Evolutionary conservation across 2,113 vertebrate species (phyloP).

Genomic region (Mustela nigripes): DNA sequence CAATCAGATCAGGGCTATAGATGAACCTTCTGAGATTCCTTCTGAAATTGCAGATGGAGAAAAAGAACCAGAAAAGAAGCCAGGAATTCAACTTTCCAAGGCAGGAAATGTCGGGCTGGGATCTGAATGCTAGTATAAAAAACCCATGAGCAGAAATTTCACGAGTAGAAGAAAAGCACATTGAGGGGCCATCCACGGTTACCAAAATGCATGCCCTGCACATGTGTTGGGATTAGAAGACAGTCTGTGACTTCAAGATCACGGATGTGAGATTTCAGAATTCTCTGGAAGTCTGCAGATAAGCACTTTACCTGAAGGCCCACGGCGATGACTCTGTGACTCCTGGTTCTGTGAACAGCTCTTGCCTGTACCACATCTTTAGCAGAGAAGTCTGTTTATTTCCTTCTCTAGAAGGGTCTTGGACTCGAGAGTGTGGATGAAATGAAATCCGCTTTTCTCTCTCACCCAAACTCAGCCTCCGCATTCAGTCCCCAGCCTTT

Average conservation of each 20-base stretch:
- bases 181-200: constrained; percentile 38
- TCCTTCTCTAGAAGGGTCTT: not conserved
- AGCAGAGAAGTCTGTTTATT: not conserved
- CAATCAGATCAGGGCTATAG: constrained; percentile 65
- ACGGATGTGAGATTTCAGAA: constrained; percentile 56
- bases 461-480: not conserved
- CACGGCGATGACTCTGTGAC: not conserved
- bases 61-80: constrained; percentile 42
- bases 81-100: constrained; percentile 55
- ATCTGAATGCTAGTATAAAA: constrained; percentile 65
- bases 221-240: constrained; percentile 63
- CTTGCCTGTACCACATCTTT: not conserved
- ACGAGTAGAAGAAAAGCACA: constrained; percentile 65
- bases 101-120: not conserved
- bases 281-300: not conserved
- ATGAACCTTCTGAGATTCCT: constrained; percentile 68
- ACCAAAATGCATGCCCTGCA: constrained; percentile 54
- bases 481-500: not conserved
- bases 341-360: not conserved
- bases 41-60: constrained; percentile 60
- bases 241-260: not conserved
- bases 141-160: constrained; percentile 70
- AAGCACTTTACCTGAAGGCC: not conserved
- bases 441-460: not conserved
- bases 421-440: not conserved